Percentiles rank a stretch among this genome's conserved stretches.
Conservation (phyloP, 2,797 vertebrate species). For the Chelon auratus region DNA sequence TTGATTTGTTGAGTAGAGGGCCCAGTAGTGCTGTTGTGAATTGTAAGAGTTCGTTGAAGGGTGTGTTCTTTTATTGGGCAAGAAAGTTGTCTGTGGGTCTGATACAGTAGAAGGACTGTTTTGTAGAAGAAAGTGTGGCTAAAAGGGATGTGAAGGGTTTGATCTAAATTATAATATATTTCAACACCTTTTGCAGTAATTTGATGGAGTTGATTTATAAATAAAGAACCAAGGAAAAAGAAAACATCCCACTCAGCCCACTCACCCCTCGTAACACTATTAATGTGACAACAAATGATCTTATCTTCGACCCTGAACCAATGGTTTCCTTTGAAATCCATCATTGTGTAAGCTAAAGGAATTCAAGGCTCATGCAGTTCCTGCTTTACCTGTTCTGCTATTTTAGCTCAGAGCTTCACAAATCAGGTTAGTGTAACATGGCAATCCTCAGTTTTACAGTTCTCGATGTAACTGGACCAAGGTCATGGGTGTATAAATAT, state of each 20-base stretch:
- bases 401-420: not conserved
- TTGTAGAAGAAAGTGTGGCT: slow-evolving; percentile 1
- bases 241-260: not conserved
- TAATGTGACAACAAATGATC: slow-evolving; percentile 1
- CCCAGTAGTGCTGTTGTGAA: too few relatives aligned
- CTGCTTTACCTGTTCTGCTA: not conserved
- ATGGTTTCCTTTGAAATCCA: not conserved
- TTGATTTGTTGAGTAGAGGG: slow-evolving; percentile 39
- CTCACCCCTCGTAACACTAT: not conserved
- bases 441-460: not conserved
- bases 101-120: not conserved
- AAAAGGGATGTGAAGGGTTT: not conserved
- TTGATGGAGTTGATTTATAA: not conserved
- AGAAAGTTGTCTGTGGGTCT: not conserved
- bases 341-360: not conserved
- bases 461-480: slow-evolving; percentile 28
- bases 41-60: not conserved
- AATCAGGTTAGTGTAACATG: not conserved
- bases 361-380: not conserved
- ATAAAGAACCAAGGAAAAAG: not conserved
- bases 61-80: slow-evolving; percentile 28
- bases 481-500: slow-evolving; percentile 35
- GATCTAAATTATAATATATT: not conserved
- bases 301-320: not conserved
- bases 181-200: not conserved